Percentiles rank a stretch among this genome's conserved stretches.
Evolutionary conservation across 2,797 vertebrate genomes (phyloP).

Genomic region (Aotus griseimembra): DNA sequence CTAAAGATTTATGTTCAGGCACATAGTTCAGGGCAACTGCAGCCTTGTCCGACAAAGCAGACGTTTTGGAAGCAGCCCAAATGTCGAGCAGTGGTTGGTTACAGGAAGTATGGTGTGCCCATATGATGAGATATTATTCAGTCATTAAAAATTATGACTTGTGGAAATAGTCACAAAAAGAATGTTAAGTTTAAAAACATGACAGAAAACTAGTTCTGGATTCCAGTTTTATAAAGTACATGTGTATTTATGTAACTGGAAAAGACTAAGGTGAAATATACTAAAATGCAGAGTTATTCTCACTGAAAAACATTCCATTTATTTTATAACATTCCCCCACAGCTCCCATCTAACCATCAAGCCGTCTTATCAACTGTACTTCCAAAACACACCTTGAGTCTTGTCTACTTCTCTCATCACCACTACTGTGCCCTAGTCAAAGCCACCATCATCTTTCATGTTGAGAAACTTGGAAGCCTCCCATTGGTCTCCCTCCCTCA

Average conservation of each 20-base stretch:
- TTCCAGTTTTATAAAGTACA: conserved; percentile 52
- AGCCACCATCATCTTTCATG: neutral
- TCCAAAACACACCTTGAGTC: neutral
- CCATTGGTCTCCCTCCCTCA: neutral
- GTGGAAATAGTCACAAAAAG: conserved; percentile 59
- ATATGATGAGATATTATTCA: conserved; percentile 38
- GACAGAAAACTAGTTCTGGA: conserved; percentile 35
- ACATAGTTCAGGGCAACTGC: neutral
- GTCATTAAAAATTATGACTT: conserved; percentile 60
- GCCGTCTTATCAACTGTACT: neutral
- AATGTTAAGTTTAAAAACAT: conserved; percentile 52
- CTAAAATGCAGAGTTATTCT: conserved; percentile 37
- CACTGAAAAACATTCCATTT: neutral
- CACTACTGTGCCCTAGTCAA: neutral
- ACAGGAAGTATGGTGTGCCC: conserved; percentile 40
- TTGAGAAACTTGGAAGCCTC: neutral
- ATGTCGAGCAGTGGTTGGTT: conserved; percentile 28
- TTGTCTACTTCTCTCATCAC: neutral
- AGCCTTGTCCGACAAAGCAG: conserved; percentile 33
- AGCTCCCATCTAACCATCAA: conserved; percentile 30
- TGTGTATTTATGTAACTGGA: conserved; percentile 49
- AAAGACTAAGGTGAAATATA: conserved; percentile 40
- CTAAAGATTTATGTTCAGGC: conserved; percentile 53
- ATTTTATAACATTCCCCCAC: conserved; percentile 25
- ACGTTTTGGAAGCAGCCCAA: conserved; percentile 40